Evolutionary conservation across 2,888 invertebrate genomes (phyloP), one percentile per base, ranked within the genome.

Genomic region (Ectemnius cavifrons): DNA sequence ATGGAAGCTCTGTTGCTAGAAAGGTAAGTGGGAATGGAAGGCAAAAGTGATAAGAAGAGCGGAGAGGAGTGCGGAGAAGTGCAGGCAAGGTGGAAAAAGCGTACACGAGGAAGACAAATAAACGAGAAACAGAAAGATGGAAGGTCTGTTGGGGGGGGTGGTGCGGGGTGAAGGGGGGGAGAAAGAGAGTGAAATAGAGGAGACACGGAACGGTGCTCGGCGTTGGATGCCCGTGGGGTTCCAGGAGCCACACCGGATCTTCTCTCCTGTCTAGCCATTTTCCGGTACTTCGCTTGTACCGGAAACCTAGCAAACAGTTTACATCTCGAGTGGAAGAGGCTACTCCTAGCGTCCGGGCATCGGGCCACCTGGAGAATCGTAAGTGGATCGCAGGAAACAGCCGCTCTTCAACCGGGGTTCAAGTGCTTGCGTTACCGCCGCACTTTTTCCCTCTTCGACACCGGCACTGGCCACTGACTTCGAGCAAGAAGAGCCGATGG

Each of bases 221-320:
- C 49, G 52, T 52, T 52, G 64, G 49, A 64, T 65, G 65, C 13
- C 67, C 56, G 64, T 70, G 73, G 71, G 37, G 37, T 37, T 37
- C 1, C 69, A 71, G 73, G 37, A 37, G 37, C 37, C 37, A 11
- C 37, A 11, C 37, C 37, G 37, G 68, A 67, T 69, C 67, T 72
- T 68, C 70, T 75, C 78, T 67, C 69, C 71, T 71, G 68, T 75
- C 77, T 75, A 69, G 83, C 82, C 80, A 86, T 85, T 86, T 88
- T 78, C 81, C 73, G 79, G 69, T 74, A 71, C 67, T 79, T 81
- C 83, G 85, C 71, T 73, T 77, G 70, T 78, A 67, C 72, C 78
- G 86, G 86, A 87, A 87, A 81, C 82, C 81, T 77, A 74, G 84
- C 82, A 84, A 88, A 88, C 85, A 82, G 87, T 85, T 87, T 87